A percentile compares a stretch with the other conserved stretches of the same genome.
These are phyloP conservation scores for Andricus quercusramuli DNA, from an alignment of 2,888 invertebrate genomes.

Conservation along the genomic window DNA sequence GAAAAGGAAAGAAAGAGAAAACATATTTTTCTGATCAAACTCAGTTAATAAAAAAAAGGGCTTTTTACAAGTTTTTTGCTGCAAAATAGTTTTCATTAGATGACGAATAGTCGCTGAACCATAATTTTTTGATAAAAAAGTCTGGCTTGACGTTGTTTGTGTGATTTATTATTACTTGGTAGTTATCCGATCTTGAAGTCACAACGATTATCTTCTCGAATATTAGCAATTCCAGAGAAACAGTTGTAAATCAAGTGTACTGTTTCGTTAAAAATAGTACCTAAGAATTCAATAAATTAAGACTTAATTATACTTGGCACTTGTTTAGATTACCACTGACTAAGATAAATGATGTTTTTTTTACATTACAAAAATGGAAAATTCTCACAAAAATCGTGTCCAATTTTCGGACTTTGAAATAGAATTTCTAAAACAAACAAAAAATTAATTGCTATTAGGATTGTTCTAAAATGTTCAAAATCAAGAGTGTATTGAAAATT, in stretches of 20 bases:
- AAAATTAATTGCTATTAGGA: too few relatives aligned
- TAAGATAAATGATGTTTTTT: conserved; percentile 1
- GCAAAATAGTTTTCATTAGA: background rate
- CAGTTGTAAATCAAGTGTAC: conserved; percentile 3
- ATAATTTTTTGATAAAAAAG: background rate
- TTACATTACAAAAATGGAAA: background rate
- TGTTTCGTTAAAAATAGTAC: conserved; percentile 22
- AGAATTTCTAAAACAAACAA: too few relatives aligned
- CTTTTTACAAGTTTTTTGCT: background rate
- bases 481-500: too few relatives aligned
- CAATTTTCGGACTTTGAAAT: too few relatives aligned
- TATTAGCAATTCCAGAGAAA: conserved; percentile 23
- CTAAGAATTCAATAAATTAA: conserved; percentile 26
- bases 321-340: background rate
- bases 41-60: background rate
- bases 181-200: conserved; percentile 12
- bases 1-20: background rate
- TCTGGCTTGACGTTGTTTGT: background rate
- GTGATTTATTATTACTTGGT: conserved; percentile 19
- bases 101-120: background rate
- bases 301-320: conserved; percentile 17
- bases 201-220: conserved; percentile 1
- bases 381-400: background rate
- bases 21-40: background rate
- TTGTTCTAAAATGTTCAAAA: too few relatives aligned